phyloP scores from a whole-genome alignment of 1,140 invertebrate genomes.

The Zaprionus nigranus region DNA sequence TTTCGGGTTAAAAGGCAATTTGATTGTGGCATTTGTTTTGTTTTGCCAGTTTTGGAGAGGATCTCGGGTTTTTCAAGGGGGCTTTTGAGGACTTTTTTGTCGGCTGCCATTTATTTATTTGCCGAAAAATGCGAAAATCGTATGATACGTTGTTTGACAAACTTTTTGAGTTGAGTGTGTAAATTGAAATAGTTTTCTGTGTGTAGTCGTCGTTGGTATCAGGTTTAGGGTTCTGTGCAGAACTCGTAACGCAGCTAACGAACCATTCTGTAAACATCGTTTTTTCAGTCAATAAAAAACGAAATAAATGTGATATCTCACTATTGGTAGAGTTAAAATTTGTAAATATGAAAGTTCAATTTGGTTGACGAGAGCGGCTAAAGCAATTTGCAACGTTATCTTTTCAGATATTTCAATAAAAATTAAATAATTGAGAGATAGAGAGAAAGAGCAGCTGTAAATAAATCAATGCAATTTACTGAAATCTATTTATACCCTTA shows the following conservation, averaged over 20 bases:
- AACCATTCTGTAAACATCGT: conserved; percentile 3
- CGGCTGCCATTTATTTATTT: conserved; percentile 20
- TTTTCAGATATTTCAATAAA: background rate
- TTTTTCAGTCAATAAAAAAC: background rate
- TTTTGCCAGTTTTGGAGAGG: conserved; percentile 15
- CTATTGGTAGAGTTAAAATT: background rate
- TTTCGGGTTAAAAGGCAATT: conserved; percentile 33
- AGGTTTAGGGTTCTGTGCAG: conserved; percentile 23
- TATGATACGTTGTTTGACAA: conserved; percentile 23
- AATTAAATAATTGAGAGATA: background rate
- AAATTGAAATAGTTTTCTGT: conserved; percentile 31
- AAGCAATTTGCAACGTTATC: background rate
- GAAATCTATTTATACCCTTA: no score
- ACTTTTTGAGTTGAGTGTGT: conserved; percentile 21
- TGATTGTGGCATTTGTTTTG: conserved; percentile 59
- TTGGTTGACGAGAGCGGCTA: background rate
- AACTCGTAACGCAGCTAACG: conserved; percentile 8
- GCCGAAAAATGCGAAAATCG: conserved; percentile 36
- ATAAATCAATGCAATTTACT: no score
- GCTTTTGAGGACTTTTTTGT: background rate
- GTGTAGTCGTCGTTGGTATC: background rate
- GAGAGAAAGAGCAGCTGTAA: background rate
- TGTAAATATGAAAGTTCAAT: background rate
- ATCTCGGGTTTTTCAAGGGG: background rate
- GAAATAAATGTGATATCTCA: background rate